Conservation (phyloP, 2,113 vertebrate species). For the Manacus vitellinus region DNA sequence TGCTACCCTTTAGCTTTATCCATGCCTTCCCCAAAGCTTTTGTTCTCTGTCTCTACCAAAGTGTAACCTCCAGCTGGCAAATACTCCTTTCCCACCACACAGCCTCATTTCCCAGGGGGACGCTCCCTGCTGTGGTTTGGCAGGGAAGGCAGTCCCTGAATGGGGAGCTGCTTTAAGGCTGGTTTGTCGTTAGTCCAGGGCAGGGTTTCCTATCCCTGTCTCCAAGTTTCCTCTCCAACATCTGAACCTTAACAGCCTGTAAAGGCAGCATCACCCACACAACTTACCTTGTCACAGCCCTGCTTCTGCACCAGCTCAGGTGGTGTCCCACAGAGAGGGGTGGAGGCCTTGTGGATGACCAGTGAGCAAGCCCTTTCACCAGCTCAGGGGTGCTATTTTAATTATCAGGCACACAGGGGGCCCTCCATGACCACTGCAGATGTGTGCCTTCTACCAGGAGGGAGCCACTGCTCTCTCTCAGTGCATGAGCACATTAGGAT, state of each 20-base stretch:
- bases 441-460: neutral
- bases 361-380: neutral
- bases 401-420: accelerated
- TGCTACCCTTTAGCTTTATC: neutral
- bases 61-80: neutral
- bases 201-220: neutral
- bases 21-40: neutral
- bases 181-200: neutral
- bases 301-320: neutral
- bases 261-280: accelerated
- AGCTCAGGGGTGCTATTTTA: accelerated
- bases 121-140: neutral
- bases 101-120: neutral
- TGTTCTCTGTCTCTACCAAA: neutral
- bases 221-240: neutral
- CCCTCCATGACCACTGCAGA: neutral
- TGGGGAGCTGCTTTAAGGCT: accelerated
- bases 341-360: neutral
- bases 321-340: accelerated
- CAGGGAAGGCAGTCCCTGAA: neutral
- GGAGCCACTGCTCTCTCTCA: neutral
- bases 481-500: neutral
- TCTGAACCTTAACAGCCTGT: neutral
- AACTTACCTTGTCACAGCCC: neutral
- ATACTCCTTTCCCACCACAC: neutral